phyloP scores from a whole-genome alignment of 2,797 vertebrate genomes.

The Eurystomus glaucurus region DNA sequence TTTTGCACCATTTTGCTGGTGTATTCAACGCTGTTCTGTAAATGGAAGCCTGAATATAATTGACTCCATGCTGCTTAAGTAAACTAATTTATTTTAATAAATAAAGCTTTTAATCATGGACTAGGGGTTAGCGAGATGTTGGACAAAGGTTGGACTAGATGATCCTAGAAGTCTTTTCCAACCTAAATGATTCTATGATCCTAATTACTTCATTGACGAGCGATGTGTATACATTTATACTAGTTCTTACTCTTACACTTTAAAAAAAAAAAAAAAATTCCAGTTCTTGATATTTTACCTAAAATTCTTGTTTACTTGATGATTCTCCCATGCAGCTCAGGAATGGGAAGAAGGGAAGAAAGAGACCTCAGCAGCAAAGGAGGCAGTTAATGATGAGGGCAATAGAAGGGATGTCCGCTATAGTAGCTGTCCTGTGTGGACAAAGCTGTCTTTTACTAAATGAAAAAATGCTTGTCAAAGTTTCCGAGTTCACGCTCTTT shows the following conservation, averaged over 20 bases:
- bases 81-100: not conserved
- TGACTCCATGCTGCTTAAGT: not conserved
- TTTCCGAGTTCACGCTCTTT: not conserved
- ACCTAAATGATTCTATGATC: no score
- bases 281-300: not conserved
- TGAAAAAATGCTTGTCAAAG: not conserved
- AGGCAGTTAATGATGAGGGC: not conserved
- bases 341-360: not conserved
- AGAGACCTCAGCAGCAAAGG: not conserved
- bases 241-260: not conserved
- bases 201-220: not conserved
- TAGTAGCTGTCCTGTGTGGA: not conserved
- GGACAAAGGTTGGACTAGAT: no score
- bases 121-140: no score
- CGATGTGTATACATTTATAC: not conserved
- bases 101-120: no score
- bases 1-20: not conserved
- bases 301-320: not conserved
- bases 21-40: not conserved
- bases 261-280: no score
- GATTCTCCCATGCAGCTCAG: not conserved
- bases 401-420: accelerated
- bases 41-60: not conserved
- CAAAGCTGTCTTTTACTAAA: not conserved
- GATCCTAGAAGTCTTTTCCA: no score